Evolutionary conservation across 2,888 invertebrate genomes (phyloP).

Genomic region (Heteropelma amictum): DNA sequence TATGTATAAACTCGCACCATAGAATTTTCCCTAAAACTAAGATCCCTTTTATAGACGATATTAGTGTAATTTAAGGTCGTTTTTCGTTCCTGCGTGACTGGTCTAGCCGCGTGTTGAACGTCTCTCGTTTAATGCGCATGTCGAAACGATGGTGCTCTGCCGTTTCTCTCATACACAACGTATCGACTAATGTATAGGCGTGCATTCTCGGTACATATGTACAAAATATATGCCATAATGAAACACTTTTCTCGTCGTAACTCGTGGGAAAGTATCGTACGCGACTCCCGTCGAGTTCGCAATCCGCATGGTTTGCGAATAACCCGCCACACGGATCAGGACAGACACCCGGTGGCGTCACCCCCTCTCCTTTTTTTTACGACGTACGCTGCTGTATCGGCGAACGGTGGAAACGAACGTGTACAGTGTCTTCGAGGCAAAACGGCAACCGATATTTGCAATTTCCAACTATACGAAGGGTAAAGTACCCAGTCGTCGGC

Average conservation of each 20-base stretch:
- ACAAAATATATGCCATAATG: neutral
- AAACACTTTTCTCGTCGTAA: neutral
- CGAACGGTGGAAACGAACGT: neutral
- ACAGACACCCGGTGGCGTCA: neutral
- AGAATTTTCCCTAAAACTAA: no score
- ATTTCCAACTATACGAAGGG: no score
- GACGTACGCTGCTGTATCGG: neutral
- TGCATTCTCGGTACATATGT: neutral
- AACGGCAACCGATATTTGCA: neutral
- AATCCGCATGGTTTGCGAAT: neutral
- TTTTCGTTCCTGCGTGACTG: no score
- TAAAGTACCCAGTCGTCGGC: no score
- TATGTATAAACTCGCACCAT: no score
- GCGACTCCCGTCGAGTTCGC: constrained; percentile 13
- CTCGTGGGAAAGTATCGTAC: neutral
- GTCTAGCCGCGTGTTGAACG: no score
- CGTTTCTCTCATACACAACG: no score
- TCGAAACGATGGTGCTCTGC: no score
- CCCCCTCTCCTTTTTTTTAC: neutral
- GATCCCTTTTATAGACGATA: no score
- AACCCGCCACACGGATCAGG: no score
- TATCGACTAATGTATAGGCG: neutral
- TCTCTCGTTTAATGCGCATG: no score
- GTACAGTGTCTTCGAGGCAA: neutral
- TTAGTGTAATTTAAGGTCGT: no score